These are phyloP conservation scores for Malthinus flaveolus DNA, from an alignment of 2,888 invertebrate genomes.

Conservation along the genomic window DNA sequence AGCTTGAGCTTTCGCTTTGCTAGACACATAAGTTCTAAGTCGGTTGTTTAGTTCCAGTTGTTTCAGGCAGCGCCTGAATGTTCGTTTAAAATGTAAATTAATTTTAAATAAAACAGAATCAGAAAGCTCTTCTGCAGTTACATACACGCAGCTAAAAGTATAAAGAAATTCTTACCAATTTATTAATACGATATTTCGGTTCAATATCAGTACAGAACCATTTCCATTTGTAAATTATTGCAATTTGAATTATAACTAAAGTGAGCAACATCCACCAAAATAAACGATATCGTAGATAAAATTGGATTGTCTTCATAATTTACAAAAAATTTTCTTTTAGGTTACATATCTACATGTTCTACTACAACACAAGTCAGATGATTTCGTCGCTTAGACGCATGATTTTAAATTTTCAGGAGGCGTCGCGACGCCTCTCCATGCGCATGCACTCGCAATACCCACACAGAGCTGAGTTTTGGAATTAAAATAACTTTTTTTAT, in stretches of 20 bases:
- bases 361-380: not conserved
- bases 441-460: not conserved
- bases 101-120: too few relatives aligned
- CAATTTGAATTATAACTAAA: slow-evolving; percentile 15
- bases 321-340: not conserved
- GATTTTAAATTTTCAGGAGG: not conserved
- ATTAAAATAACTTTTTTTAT: not conserved
- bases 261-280: slow-evolving; percentile 8
- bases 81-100: too few relatives aligned
- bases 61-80: too few relatives aligned
- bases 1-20: too few relatives aligned
- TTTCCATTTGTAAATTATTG: slow-evolving; percentile 54
- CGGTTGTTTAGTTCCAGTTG: too few relatives aligned
- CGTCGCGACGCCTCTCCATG: not conserved
- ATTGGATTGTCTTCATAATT: slow-evolving; percentile 10
- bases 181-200: slow-evolving; percentile 60
- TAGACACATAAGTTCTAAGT: too few relatives aligned
- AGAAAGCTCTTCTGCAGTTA: too few relatives aligned
- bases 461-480: not conserved
- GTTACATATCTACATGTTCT: not conserved
- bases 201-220: slow-evolving; percentile 62
- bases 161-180: slow-evolving; percentile 57
- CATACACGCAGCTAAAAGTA: too few relatives aligned
- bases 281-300: slow-evolving; percentile 13
- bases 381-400: not conserved